Evolutionary conservation across 53 echinoderm and acorn worm species (phyloP).

Genomic region (Henricia sp.): DNA sequence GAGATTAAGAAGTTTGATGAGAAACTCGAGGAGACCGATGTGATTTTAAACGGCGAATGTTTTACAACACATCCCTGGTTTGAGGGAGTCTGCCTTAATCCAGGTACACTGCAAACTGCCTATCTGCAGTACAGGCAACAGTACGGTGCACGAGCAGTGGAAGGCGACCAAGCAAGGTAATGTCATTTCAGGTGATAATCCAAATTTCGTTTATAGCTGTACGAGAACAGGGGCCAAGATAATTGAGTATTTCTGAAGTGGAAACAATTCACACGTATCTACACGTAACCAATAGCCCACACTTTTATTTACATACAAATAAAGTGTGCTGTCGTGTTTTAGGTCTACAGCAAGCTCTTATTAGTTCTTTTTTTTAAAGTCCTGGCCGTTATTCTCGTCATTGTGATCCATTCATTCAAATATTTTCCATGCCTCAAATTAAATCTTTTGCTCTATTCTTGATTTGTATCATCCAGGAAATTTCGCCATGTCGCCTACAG

Average conservation of each 20-base stretch:
- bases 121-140: background rate
- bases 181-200: background rate
- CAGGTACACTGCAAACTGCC: background rate
- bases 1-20: background rate
- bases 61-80: background rate
- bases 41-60: background rate
- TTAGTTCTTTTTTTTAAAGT: background rate
- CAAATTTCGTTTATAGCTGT: background rate
- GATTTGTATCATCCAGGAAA: background rate
- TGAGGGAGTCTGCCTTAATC: conserved; percentile 3
- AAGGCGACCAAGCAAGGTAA: background rate
- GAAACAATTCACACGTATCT: background rate
- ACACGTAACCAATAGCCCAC: background rate
- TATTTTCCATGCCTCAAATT: too few relatives aligned
- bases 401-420: too few relatives aligned
- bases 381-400: background rate
- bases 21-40: background rate
- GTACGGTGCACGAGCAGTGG: background rate
- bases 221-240: background rate
- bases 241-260: background rate
- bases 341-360: background rate
- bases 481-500: background rate
- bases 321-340: background rate
- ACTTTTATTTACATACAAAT: background rate
- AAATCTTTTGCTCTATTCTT: background rate